phyloP scores from a whole-genome alignment of 2,113 vertebrate genomes.

The Nycticorax nycticorax region DNA sequence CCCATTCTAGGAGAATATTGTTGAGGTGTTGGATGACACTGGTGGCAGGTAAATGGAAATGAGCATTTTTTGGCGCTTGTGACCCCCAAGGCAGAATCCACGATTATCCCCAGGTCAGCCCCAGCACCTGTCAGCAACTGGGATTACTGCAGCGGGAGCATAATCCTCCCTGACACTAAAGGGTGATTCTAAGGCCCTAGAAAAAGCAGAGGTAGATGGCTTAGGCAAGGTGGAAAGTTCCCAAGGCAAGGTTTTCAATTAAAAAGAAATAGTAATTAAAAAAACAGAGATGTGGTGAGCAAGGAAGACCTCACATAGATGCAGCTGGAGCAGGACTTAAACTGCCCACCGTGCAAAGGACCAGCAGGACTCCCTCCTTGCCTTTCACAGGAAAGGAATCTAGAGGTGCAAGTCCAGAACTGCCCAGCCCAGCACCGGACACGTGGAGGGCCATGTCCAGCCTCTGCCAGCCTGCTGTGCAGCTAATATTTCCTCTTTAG shows the following conservation, averaged over 20 bases:
- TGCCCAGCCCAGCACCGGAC: neutral
- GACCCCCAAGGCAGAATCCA: neutral
- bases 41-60: neutral
- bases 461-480: neutral
- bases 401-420: neutral
- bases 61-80: neutral
- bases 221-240: neutral
- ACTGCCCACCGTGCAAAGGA: neutral
- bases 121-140: slow-evolving; percentile 10
- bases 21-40: neutral
- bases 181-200: neutral
- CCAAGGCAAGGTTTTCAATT: neutral
- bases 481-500: neutral
- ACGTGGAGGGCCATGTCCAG: neutral
- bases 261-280: neutral
- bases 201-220: slow-evolving; percentile 4
- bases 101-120: neutral
- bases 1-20: neutral
- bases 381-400: slow-evolving; percentile 6
- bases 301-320: neutral
- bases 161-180: slow-evolving; percentile 14
- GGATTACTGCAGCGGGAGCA: neutral
- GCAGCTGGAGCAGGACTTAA: neutral
- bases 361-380: neutral
- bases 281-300: neutral